Evolutionary conservation across 2,888 invertebrate species (phyloP), one percentile per base, ranked within the genome.

Genomic region (Leptinotarsa rubiginosa): DNA sequence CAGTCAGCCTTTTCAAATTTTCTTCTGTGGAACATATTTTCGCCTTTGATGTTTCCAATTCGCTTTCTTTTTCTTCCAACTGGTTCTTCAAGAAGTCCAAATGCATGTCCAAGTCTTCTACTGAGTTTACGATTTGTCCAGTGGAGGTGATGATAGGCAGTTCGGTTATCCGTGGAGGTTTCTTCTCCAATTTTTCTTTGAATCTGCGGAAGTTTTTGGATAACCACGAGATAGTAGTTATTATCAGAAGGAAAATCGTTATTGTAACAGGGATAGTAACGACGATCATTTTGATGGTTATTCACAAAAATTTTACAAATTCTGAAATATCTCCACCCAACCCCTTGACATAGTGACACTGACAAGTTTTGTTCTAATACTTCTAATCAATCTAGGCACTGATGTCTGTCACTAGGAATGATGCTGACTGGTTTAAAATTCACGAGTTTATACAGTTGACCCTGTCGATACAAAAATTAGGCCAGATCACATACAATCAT

Each of bases 21-120:
- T 84, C 83, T 62, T 82, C 82, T 1, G 84, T 82, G 3, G 77
- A 75, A 47, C 73, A 73, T 15, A 79, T 67, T 75, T 84, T 84
- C 1, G 74, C 70, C 74, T 83, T 86, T 12, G 83, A 83, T 4
- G 73, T 68, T 62, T 84, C 83, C 13, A 87, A 50, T 65, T 85
- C 84, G 65, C 80, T 79, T 73, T 82, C 78, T 69, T 86, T 86
- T 66, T 86, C 85, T 41, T 84, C 81, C 20, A 87, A 71, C 64
- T 84, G 83, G 4, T 73, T 78, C 64, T 83, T 83, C 18, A 87
- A 77, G n/a, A 83, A 78, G 18, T 84, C 84, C 66, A 87, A 52
- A 67, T 86, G 84, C 47, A 82, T 81, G 56, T 86, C 85, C 67
- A 87, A 62, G 41, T 87, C 86, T 73, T 86, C 86, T 1, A 84